phyloP scores from a whole-genome alignment of 1,140 invertebrate genomes.

The Brachionus koreanus region DNA sequence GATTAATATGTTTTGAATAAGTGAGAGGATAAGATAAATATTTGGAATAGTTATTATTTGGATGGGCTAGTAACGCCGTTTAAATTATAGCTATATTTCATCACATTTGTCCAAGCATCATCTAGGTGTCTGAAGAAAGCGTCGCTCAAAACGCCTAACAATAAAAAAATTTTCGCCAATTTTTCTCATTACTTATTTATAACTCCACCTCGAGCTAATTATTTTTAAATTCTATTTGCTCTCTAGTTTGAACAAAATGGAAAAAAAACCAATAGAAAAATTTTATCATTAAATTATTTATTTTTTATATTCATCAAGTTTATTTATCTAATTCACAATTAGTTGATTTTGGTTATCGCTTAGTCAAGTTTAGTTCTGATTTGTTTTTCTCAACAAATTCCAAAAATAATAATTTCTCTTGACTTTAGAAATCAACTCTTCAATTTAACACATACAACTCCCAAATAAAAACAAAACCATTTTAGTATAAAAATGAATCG shows the following conservation, averaged over 20 bases:
- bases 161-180: background rate
- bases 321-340: conserved; percentile 38
- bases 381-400: conserved; percentile 35
- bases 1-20: conserved; percentile 28
- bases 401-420: background rate
- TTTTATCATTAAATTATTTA: background rate
- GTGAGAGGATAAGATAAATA: conserved; percentile 27
- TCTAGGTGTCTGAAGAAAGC: background rate
- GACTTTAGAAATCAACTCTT: background rate
- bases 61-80: background rate
- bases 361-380: conserved; percentile 10
- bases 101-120: background rate
- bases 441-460: background rate
- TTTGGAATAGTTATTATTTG: background rate
- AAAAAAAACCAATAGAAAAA: background rate
- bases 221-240: background rate
- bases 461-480: conserved; percentile 5
- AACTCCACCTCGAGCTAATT: background rate
- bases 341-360: conserved; percentile 13
- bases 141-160: too few species aligned
- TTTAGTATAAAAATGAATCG: background rate
- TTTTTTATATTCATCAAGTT: conserved; percentile 1
- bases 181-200: background rate
- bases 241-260: background rate
- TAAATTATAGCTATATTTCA: background rate